Percentiles rank a stretch among this genome's conserved stretches.
These are phyloP conservation scores for Rhabdornis inornatus DNA, from an alignment of 2,113 vertebrate genomes.

Conservation along the genomic window DNA sequence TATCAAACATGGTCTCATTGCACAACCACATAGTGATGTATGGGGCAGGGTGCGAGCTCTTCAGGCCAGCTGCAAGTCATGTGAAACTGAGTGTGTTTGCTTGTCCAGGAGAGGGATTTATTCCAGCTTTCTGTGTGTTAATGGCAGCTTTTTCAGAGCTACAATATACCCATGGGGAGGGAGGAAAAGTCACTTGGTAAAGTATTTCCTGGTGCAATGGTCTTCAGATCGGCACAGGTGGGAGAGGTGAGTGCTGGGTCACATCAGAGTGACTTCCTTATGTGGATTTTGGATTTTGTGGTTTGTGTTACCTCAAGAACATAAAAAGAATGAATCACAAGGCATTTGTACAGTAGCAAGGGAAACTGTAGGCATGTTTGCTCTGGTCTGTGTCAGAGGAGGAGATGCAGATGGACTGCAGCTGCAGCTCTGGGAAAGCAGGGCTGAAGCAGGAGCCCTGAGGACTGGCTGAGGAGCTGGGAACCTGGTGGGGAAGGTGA, in stretches of 20 bases:
- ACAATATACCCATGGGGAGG: not conserved
- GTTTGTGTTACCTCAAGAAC: not conserved
- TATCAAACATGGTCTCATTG: constrained; percentile 7
- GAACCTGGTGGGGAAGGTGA: not conserved
- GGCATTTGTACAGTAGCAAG: not conserved
- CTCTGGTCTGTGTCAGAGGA: not conserved
- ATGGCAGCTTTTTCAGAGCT: not conserved
- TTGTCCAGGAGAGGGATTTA: not conserved
- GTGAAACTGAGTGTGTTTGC: not conserved
- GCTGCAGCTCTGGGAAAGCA: not conserved
- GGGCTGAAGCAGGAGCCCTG: not conserved
- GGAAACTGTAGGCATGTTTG: not conserved
- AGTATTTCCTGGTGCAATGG: not conserved
- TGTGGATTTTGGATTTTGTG: not conserved
- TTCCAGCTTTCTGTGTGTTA: not conserved
- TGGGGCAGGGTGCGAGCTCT: constrained; percentile 3
- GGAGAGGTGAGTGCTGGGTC: not conserved
- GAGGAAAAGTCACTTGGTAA: not conserved
- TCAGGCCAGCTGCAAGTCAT: not conserved
- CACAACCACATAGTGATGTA: not conserved
- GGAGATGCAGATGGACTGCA: not conserved
- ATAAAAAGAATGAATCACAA: not conserved
- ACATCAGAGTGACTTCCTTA: not conserved
- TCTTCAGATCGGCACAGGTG: not conserved
- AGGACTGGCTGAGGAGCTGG: not conserved